Evolutionary conservation across 2,888 invertebrate genomes (phyloP).

Genomic region (Drosophila seclusa): DNA sequence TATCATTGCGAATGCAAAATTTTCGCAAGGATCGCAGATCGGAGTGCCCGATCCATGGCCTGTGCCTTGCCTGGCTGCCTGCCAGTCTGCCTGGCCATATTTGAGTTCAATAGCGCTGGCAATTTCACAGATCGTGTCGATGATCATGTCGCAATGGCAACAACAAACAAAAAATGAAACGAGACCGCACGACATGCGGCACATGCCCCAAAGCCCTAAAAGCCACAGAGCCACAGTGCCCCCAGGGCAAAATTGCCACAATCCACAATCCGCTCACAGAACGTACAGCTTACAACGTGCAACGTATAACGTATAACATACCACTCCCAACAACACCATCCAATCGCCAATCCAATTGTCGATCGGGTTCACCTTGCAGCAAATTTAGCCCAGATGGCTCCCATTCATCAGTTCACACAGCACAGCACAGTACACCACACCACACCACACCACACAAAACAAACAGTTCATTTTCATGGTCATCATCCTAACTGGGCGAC

Average conservation of each 20-base stretch:
- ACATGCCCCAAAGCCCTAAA: slow-evolving; percentile 57
- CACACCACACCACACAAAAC: not conserved
- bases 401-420: slow-evolving; percentile 14
- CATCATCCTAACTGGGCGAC: not conserved
- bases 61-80: slow-evolving; percentile 14
- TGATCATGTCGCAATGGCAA: slow-evolving; percentile 78
- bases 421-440: not conserved
- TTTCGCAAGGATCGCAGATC: slow-evolving; percentile 45
- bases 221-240: not conserved
- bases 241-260: slow-evolving; percentile 23
- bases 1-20: slow-evolving; percentile 72
- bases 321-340: slow-evolving; percentile 39
- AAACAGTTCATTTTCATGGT: slow-evolving; percentile 25
- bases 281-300: not conserved
- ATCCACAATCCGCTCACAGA: slow-evolving; percentile 2
- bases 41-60: slow-evolving; percentile 19
- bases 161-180: slow-evolving; percentile 61
- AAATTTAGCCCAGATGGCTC: slow-evolving; percentile 18
- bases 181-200: slow-evolving; percentile 74
- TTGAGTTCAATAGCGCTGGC: slow-evolving; percentile 73
- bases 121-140: slow-evolving; percentile 78
- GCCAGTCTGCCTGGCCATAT: slow-evolving; percentile 58
- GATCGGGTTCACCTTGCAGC: slow-evolving; percentile 56
- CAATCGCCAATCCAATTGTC: slow-evolving; percentile 29
- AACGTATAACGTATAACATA: not conserved